These are phyloP conservation scores for Acanthis flammea DNA, from an alignment of 2,797 vertebrate species.

Conservation along the genomic window DNA sequence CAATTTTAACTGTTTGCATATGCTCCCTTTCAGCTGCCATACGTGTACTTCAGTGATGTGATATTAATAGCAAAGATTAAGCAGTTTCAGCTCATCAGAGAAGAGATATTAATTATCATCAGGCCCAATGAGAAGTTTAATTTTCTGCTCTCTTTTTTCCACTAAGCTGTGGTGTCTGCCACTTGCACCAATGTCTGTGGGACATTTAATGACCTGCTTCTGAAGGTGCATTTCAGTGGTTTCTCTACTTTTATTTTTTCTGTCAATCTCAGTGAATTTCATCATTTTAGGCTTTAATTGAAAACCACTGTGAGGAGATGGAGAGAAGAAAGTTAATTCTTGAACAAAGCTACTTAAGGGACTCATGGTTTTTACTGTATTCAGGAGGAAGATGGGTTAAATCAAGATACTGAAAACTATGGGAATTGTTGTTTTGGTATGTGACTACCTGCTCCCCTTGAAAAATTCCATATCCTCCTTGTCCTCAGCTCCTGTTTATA, in stretches of 20 bases:
- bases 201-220: slow-evolving; percentile 37
- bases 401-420: neutral
- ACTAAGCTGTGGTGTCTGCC: neutral
- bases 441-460: neutral
- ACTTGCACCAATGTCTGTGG: neutral
- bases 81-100: slow-evolving; percentile 57
- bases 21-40: neutral
- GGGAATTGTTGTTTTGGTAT: neutral
- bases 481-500: neutral
- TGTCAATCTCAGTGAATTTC: neutral
- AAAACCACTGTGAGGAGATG: slow-evolving; percentile 42
- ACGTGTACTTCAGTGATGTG: slow-evolving; percentile 44
- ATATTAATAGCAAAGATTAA: slow-evolving; percentile 68
- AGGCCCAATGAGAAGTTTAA: slow-evolving; percentile 66
- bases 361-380: neutral
- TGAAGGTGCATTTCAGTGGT: slow-evolving; percentile 16
- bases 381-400: neutral
- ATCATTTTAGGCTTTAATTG: slow-evolving; percentile 20
- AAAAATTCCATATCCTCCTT: neutral
- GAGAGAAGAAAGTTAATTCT: neutral
- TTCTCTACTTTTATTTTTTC: slow-evolving; percentile 34
- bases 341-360: neutral
- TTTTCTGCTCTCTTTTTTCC: slow-evolving; percentile 40
- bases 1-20: neutral
- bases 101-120: slow-evolving; percentile 72